Evolutionary conservation across 2,113 vertebrate species (phyloP).

Genomic region (Microtus richardsoni): DNA sequence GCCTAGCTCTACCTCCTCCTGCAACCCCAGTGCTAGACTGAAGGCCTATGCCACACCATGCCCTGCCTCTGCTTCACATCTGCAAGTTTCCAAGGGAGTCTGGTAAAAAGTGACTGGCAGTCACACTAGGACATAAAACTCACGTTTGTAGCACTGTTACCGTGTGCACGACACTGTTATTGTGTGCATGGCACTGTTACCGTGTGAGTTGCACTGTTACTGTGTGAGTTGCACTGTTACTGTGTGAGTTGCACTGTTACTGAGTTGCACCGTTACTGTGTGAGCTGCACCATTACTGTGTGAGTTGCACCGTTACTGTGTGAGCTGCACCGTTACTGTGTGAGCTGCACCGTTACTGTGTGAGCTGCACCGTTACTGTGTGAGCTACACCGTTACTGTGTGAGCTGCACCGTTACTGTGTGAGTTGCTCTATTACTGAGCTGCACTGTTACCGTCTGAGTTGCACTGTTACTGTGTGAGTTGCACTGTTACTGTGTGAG

Average conservation of each 20-base stretch:
- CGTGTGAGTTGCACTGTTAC: neutral
- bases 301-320: neutral
- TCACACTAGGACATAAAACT: neutral
- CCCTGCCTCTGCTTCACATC: neutral
- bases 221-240: neutral
- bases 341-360: no score
- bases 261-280: no score
- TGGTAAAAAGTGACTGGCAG: neutral
- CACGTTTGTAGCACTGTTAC: constrained; percentile 23
- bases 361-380: no score
- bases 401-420: no score
- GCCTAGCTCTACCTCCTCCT: neutral
- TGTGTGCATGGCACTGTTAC: no score
- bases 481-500: no score
- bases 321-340: neutral
- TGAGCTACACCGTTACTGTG: no score
- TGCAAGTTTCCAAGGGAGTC: constrained; percentile 11
- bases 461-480: no score
- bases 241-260: no score
- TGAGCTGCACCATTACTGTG: neutral
- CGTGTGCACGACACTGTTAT: neutral
- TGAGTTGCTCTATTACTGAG: no score
- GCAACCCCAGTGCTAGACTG: neutral
- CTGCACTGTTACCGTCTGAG: neutral
- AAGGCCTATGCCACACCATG: neutral